These are phyloP conservation scores for Pogoniulus pusillus DNA, from an alignment of 2,797 vertebrate species.

Conservation along the genomic window DNA sequence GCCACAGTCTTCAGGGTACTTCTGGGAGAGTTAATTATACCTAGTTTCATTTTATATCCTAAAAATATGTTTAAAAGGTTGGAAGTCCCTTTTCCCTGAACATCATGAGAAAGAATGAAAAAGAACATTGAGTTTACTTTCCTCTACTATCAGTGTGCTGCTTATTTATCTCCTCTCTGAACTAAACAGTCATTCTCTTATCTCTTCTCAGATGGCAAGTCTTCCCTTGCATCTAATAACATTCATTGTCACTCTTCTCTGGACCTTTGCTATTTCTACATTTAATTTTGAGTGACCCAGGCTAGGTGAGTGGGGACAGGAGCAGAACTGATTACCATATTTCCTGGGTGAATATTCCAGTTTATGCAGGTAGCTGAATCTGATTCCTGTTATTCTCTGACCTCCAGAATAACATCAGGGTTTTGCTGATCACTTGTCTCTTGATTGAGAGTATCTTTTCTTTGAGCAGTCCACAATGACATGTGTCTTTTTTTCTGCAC, in stretches of 20 bases:
- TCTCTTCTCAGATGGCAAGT: background rate
- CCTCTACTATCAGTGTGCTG: background rate
- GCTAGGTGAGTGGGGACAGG: background rate
- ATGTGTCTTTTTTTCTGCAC: background rate
- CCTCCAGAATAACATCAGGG: background rate
- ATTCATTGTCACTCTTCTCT: background rate
- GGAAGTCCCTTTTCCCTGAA: background rate
- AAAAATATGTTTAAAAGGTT: slow-evolving; percentile 3
- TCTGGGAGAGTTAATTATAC: background rate
- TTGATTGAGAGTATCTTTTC: background rate
- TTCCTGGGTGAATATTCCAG: background rate
- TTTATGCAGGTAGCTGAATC: background rate
- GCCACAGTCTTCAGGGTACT: slow-evolving; percentile 10
- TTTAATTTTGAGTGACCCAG: slow-evolving; percentile 24
- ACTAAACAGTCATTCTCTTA: background rate
- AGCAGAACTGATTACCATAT: background rate
- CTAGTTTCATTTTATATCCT: slow-evolving; percentile 1
- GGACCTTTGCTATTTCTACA: background rate
- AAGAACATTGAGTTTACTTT: background rate
- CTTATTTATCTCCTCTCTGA: slow-evolving; percentile 15
- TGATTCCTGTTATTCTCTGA: background rate
- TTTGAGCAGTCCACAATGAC: background rate
- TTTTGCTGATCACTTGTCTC: background rate
- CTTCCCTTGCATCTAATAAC: slow-evolving; percentile 3
- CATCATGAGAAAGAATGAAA: background rate